Base-by-base conservation (phyloP, 2,113 vertebrate genomes). In the Hylia prasina region DNA sequence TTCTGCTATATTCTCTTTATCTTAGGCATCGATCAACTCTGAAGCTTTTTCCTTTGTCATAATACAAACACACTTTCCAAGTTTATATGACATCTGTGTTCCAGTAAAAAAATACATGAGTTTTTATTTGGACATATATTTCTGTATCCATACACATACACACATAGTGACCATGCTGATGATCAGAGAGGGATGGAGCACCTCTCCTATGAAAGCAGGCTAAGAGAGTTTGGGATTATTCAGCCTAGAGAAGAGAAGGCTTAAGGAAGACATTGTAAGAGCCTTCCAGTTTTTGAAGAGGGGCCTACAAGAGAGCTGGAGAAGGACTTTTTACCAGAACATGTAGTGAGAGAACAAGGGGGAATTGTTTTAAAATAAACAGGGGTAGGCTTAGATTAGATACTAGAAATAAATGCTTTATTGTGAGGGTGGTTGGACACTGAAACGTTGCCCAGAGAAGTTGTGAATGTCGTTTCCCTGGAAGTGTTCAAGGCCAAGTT, bases 121-220 rank as follows among this genome's bases (percentile, higher is more conserved):
- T 47, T 11, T 87, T 45, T 39, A 21, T 54, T 70, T 66, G 21
- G 30, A 14, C 18, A 18, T n/a, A 45, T 4, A 5, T 69, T 60
- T 68, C 33, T 57, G 12, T 66, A 42, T 42, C 10, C 25, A 40
- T 64, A 39, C 7, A 33, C 33, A 19, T 7, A 51, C 21, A 57
- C 5, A 45, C 9, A 30, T 10, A 56, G 18, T 24, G 18, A 42
- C 8, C 5, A 4, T 4, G 2, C 2, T 2, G 3, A 40, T 47
- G 4, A 63, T 42, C 47, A 42, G 56, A 37, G 35, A 48, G 18
- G n/a, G 14, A 25, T 48, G 27, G 35, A 69, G 22, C 1, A 2
- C 3, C 10, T 37, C 40, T 69, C 7, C 11, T 69, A 2, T 11
- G 8, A 61, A 82, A 61, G 39, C 12, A 33, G 10, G 6, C 31